Conservation (phyloP, 2,797 vertebrate genomes). For the Melanotaenia parkinsoni region DNA sequence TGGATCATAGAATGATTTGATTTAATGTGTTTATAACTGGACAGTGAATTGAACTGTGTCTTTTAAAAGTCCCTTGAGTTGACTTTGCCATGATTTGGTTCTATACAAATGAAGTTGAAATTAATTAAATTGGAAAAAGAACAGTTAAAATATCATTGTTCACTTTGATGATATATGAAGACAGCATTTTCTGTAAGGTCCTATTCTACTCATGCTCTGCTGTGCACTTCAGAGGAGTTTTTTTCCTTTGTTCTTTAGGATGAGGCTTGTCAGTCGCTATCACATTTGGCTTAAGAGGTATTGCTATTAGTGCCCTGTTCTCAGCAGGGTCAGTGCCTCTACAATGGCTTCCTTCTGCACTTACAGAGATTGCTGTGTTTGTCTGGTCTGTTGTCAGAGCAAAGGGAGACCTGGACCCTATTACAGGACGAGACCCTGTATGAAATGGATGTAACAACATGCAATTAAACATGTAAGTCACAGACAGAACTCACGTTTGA, state of each 20-base stretch:
- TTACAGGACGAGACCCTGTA: conserved; percentile 57
- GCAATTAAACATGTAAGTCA: conserved; percentile 60
- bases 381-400: conserved; percentile 51
- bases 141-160: background rate
- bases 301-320: conserved; percentile 70
- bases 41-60: too few relatives aligned
- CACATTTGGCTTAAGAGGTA: conserved; percentile 66
- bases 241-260: conserved; percentile 44
- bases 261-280: conserved; percentile 63
- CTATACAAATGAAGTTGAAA: too few relatives aligned
- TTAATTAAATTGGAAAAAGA: background rate
- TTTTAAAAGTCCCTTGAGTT: too few relatives aligned
- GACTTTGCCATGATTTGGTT: too few relatives aligned
- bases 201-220: conserved; percentile 16
- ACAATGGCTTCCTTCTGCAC: conserved; percentile 67
- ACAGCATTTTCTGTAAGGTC: background rate
- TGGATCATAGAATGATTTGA: too few relatives aligned
- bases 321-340: conserved; percentile 66
- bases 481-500: conserved; percentile 29
- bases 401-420: conserved; percentile 48
- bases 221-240: conserved; percentile 21
- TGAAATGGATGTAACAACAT: conserved; percentile 59
- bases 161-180: background rate
- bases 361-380: conserved; percentile 72
- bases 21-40: too few relatives aligned